Base-by-base conservation (phyloP, 2,888 invertebrate genomes). In the Pollenia griseotomentosa region DNA sequence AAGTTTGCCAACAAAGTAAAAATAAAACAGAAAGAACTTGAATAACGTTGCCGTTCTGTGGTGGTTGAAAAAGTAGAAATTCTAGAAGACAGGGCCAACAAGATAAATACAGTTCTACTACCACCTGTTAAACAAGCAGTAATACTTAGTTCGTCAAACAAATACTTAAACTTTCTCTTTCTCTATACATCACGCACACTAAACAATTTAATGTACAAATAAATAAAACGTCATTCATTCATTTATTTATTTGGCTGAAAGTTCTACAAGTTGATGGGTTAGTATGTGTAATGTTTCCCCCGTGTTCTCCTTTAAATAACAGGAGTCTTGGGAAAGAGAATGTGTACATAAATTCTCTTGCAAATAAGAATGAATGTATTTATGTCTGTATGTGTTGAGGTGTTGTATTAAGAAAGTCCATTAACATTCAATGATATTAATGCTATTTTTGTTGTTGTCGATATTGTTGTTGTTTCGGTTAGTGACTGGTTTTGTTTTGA, bases 81-180 rank as follows among this genome's bases (percentile, higher is more conserved):
- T 55, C 11, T 19, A 14, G 7, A 70, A 42, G 40, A 44, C n/a
- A 53, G 40, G 9, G 12, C 12, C n/a, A 65, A 48, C 1, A 48
- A 48, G 12, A 40, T 33, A 48, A 48, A 61, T 12, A 48, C 23
- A 33, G 33, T 33, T 33, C 10, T 9, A 1, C 59, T 16, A 11
- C 81, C 81, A 81, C 66, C 74, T 82, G 80, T 81, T 79, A 59
- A 59, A 51, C 23, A 23, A 6, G 16, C n/a, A 16, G 8, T 19
- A 46, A 40, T 33, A 14, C 51, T 71, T 23, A 14, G 12, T 16
- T 53, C n/a, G 0, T 70, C 40, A n/a, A 9, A 12, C 4, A n/a
- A 16, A 51, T 16, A 57, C 19, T 44, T 19, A 14, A 63, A 44
- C 63, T 42, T 57, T 5, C 9, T 16, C 63, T n/a, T 44, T 10